Evolutionary conservation across 2,113 vertebrate species (phyloP).

Genomic region (Phyllostomus discolor): DNA sequence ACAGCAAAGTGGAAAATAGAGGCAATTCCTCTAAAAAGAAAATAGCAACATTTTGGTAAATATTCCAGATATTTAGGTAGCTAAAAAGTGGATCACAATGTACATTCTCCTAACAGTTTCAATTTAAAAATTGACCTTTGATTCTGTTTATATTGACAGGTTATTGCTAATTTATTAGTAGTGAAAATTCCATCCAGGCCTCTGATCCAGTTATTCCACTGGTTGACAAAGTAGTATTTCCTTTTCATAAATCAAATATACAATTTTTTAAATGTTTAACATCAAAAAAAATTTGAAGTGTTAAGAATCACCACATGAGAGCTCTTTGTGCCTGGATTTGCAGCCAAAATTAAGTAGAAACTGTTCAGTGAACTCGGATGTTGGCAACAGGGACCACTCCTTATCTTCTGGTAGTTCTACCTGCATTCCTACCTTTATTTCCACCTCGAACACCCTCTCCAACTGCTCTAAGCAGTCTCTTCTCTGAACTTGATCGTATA

Average conservation of each 20-base stretch:
- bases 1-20: background rate
- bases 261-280: background rate
- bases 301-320: background rate
- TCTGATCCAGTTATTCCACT: background rate
- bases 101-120: background rate
- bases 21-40: slow-evolving; percentile 15
- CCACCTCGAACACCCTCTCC: background rate
- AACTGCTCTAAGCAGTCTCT: background rate
- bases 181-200: background rate
- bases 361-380: background rate
- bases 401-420: background rate
- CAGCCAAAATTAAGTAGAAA: slow-evolving; percentile 17
- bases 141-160: background rate
- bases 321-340: background rate
- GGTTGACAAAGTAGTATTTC: background rate
- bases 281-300: background rate
- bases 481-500: background rate
- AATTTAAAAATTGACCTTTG: slow-evolving; percentile 9
- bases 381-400: background rate
- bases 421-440: background rate
- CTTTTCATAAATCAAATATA: slow-evolving; percentile 5
- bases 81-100: background rate
- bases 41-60: background rate
- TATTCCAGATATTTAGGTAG: background rate
- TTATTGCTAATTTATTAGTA: slow-evolving; percentile 1